These are phyloP conservation scores for Drosophila mimica DNA, from an alignment of 2,888 invertebrate genomes.

Conservation along the genomic window DNA sequence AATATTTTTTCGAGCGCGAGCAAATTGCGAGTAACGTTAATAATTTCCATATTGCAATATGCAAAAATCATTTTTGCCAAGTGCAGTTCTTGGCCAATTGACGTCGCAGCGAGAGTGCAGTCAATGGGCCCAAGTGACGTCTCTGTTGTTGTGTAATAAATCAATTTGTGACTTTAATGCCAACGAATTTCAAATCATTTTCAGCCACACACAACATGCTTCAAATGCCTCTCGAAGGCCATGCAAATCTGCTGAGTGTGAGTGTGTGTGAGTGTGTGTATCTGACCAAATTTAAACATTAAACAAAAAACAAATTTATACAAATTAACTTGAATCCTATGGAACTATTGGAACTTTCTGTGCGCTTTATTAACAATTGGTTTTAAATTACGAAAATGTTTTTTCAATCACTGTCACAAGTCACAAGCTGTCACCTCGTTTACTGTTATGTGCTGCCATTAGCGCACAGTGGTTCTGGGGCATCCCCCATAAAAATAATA, in stretches of 20 bases:
- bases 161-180: conserved; percentile 55
- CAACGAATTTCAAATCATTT: conserved; percentile 36
- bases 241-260: conserved; percentile 10
- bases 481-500: neutral
- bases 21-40: conserved; percentile 44
- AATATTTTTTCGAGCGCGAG: conserved; percentile 44
- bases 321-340: conserved; percentile 28
- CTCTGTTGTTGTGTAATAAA: conserved; percentile 57
- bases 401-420: conserved; percentile 42
- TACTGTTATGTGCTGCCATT: conserved; percentile 53
- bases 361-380: conserved; percentile 61
- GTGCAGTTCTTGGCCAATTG: conserved; percentile 48
- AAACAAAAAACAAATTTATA: conserved; percentile 11
- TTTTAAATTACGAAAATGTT: conserved; percentile 63
- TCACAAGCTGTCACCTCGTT: conserved; percentile 34
- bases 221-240: conserved; percentile 42
- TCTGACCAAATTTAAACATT: conserved; percentile 7
- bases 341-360: conserved; percentile 27
- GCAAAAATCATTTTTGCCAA: conserved; percentile 30
- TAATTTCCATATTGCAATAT: conserved; percentile 40
- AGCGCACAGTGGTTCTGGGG: conserved; percentile 42
- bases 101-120: conserved; percentile 46
- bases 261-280: neutral
- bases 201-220: conserved; percentile 13
- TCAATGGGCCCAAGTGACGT: conserved; percentile 31